Percentiles rank a stretch among this genome's conserved stretches.
phyloP scores from a whole-genome alignment of 2,113 vertebrate genomes.

The Porphyrio hochstetteri region DNA sequence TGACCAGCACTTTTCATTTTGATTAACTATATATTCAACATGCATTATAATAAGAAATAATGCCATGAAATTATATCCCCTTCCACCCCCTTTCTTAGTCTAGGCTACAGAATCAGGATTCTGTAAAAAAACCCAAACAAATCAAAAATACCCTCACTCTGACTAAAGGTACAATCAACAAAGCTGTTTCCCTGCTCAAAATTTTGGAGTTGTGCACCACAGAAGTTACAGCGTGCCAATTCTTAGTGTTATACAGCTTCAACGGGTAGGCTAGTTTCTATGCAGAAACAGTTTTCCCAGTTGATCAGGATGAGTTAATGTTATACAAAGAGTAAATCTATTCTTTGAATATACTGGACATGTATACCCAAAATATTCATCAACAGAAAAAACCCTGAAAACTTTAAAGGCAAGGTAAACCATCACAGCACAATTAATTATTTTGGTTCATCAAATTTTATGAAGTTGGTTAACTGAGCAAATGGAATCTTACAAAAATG shows the following conservation, averaged over 20 bases:
- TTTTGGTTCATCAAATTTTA: neutral
- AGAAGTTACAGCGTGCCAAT: neutral
- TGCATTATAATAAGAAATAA: neutral
- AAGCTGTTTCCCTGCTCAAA: neutral
- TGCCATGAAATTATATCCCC: neutral
- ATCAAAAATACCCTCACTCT: neutral
- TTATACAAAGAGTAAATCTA: neutral
- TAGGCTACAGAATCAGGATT: neutral
- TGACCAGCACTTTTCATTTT: neutral
- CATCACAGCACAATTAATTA: neutral
- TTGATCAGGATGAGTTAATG: neutral
- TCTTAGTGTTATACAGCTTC: neutral
- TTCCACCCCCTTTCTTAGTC: rapidly evolving
- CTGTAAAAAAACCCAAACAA: neutral
- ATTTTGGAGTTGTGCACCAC: neutral
- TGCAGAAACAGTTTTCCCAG: neutral
- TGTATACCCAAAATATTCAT: neutral
- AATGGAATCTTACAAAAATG: neutral
- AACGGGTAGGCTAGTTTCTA: neutral
- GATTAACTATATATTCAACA: neutral
- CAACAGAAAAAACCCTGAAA: neutral
- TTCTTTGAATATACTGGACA: neutral
- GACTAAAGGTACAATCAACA: neutral
- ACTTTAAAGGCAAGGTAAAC: neutral
- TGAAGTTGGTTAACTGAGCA: neutral